Conservation (phyloP, 2,113 vertebrate species). For the Nipponia nippon region DNA sequence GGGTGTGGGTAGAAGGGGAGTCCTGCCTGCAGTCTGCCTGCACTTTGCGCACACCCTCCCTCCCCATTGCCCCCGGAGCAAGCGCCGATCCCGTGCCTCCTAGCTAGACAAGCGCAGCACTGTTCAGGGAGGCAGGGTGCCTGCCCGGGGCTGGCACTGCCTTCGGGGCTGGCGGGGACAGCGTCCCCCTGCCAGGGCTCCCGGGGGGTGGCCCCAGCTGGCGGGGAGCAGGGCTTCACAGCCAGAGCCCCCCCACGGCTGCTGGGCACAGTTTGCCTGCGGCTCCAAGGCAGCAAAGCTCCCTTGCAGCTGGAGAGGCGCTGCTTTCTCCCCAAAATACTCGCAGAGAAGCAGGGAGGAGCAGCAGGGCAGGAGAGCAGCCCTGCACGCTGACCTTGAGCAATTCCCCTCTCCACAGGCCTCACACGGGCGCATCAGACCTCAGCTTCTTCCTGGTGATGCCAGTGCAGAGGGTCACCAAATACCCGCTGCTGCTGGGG, state of each 20-base stretch:
- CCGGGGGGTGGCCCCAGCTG: not conserved
- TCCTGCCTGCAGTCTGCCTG: not conserved
- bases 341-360: not conserved
- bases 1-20: not conserved
- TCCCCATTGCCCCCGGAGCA: not conserved
- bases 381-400: accelerated
- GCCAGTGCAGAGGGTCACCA: constrained; percentile 92
- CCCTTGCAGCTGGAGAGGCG: not conserved
- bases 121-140: not conserved
- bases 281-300: not conserved
- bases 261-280: not conserved
- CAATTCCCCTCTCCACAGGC: constrained; percentile 66
- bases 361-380: not conserved
- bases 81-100: not conserved
- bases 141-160: not conserved
- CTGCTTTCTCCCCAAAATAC: not conserved
- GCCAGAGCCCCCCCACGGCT: not conserved
- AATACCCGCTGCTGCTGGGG: constrained; percentile 89
- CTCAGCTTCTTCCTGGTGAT: constrained; percentile 93
- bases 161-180: not conserved
- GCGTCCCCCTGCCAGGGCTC: not conserved
- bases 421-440: constrained; percentile 82
- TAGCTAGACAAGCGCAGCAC: not conserved
- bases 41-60: not conserved
- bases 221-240: not conserved